Evolutionary conservation across 2,113 vertebrate genomes (phyloP).

Genomic region (Urocolius indicus): DNA sequence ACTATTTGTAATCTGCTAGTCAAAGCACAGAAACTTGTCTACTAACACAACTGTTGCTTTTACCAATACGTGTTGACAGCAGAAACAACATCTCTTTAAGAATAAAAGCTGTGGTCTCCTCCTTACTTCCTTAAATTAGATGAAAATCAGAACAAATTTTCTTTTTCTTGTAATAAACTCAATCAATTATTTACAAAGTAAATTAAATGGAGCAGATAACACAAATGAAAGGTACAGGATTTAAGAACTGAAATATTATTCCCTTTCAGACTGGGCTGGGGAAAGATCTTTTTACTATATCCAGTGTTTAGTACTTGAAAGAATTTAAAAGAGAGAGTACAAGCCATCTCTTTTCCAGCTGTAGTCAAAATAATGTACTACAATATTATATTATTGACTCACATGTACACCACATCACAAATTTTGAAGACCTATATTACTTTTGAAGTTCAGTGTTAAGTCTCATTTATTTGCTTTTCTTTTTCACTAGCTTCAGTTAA

Average conservation of each 20-base stretch:
- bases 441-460: background rate
- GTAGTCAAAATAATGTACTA: background rate
- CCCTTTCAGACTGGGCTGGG: background rate
- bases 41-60: background rate
- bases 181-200: background rate
- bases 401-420: background rate
- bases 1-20: slow-evolving; percentile 22
- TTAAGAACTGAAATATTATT: background rate
- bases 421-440: background rate
- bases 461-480: background rate
- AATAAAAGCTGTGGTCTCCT: background rate
- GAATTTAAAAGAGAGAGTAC: background rate
- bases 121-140: background rate
- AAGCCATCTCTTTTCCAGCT: background rate
- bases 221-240: background rate
- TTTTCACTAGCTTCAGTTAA: background rate
- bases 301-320: background rate
- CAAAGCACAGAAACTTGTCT: slow-evolving; percentile 22
- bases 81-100: background rate
- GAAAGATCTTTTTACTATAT: background rate
- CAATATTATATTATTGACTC: background rate
- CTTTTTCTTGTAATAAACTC: background rate
- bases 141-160: background rate
- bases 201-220: background rate
- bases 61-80: background rate